These are phyloP conservation scores for Orthosia gothica DNA, from an alignment of 2,888 invertebrate species.

Conservation along the genomic window DNA sequence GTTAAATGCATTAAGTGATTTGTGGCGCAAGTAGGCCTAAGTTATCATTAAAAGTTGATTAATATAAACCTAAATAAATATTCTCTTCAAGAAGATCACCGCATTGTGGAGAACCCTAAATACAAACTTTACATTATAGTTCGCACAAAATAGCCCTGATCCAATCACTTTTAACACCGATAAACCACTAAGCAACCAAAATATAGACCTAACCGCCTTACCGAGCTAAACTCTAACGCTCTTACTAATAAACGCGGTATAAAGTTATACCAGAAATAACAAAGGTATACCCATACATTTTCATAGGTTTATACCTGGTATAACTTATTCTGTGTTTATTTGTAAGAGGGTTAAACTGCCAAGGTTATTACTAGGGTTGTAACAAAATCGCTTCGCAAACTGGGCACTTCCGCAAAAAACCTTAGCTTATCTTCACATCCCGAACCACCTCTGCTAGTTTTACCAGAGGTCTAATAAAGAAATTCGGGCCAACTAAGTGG, in stretches of 20 bases:
- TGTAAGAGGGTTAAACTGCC: too few relatives aligned
- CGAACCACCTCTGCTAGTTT: not conserved
- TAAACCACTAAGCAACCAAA: constrained; percentile 5
- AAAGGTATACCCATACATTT: too few relatives aligned
- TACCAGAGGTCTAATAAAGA: too few relatives aligned
- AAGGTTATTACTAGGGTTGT: constrained; percentile 23
- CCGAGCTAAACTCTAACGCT: constrained; percentile 3
- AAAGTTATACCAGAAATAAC: too few relatives aligned
- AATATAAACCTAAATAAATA: not conserved
- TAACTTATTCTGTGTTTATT: too few relatives aligned
- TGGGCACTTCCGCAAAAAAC: not conserved
- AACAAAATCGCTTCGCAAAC: too few relatives aligned
- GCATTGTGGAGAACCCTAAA: not conserved
- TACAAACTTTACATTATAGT: not conserved
- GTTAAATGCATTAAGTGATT: not conserved
- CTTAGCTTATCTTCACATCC: not conserved
- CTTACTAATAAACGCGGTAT: too few relatives aligned
- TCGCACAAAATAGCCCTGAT: constrained; percentile 1
- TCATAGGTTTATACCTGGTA: too few relatives aligned
- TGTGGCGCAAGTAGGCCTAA: not conserved
- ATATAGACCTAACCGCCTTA: constrained; percentile 10
- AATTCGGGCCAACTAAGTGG: too few relatives aligned
- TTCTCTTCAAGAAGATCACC: not conserved
- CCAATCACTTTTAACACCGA: constrained; percentile 11
- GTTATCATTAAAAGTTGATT: not conserved